Evolutionary conservation across 2,113 vertebrate genomes (phyloP).

Genomic region (Menidia beryllina): DNA sequence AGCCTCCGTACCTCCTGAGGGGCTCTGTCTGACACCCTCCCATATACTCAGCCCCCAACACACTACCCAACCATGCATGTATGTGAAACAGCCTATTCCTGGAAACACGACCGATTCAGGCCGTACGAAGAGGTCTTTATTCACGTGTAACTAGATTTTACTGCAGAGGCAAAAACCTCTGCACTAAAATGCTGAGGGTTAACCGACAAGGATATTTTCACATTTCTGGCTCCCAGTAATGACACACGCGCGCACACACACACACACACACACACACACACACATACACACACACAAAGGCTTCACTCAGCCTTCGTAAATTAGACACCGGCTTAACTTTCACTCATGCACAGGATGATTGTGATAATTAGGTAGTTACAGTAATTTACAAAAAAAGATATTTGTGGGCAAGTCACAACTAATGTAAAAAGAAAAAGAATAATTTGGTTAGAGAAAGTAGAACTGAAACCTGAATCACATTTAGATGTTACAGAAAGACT

Average conservation of each 20-base stretch:
- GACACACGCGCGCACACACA: too few relatives aligned
- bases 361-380: background rate
- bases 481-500: background rate
- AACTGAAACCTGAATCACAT: conserved; percentile 13
- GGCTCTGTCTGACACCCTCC: conserved; percentile 20
- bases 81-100: conserved; percentile 5
- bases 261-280: background rate
- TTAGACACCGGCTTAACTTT: conserved; percentile 9
- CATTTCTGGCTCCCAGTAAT: conserved; percentile 1
- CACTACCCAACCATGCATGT: background rate
- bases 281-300: background rate
- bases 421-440: too few relatives aligned
- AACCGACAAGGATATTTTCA: background rate
- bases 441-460: too few relatives aligned
- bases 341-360: background rate
- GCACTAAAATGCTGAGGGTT: too few relatives aligned
- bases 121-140: background rate
- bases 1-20: conserved; percentile 16
- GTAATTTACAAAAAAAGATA: conserved; percentile 21
- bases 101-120: background rate
- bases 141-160: too few relatives aligned
- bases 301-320: conserved; percentile 6
- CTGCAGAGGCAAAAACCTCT: too few relatives aligned
- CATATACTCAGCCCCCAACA: background rate
- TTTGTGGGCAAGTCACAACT: background rate